Evolutionary conservation across 2,113 vertebrate species (phyloP), one percentile per base, ranked within the genome.

Genomic region (Todiramphus saurophagus): DNA sequence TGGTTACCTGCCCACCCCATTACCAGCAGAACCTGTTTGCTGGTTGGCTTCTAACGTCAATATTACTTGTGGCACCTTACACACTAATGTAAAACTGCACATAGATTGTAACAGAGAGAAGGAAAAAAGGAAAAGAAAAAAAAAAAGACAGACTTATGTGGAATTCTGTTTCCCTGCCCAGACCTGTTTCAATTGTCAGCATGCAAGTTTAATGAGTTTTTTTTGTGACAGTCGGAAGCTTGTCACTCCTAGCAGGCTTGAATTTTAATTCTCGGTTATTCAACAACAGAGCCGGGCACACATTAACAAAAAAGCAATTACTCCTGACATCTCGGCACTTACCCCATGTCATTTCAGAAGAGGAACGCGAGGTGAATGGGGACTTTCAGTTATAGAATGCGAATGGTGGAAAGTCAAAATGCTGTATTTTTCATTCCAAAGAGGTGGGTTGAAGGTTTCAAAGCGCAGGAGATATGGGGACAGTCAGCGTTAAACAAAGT

Each of bases 241-340:
- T 56, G 60, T 82, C 3, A 20, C 90, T 81, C 79, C 7, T 4
- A 90, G 93, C 72, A 73, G 83, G 64, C 69, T 62, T 44, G 82
- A 73, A 78, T 84, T 96, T 84, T 85, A 85, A 87, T 95, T 85
- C 30, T 33, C 7, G 68, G 83, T 87, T 83, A 48, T 67, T 78
- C 92, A 43, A 39, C 69, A 56, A 33, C n/a, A 35, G 51, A 56
- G 41, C 77, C 35, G 23, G 74, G 72, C 89, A 53, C 62, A 64
- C 83, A n/a, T 59, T 85, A 83, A 91, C 91, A 87, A 56, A 87
- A 87, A 77, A 86, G 73, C 89, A 89, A 92, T 93, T 84, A 83
- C 82, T 94, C 30, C 81, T 79, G 92, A 77, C 83, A 95, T 44
- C 20, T 13, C 92, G 74, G 92, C 67, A 6, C 83, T 56, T 69